Base-by-base conservation (phyloP, 2,888 invertebrate genomes). In the Synergus japonicus region DNA sequence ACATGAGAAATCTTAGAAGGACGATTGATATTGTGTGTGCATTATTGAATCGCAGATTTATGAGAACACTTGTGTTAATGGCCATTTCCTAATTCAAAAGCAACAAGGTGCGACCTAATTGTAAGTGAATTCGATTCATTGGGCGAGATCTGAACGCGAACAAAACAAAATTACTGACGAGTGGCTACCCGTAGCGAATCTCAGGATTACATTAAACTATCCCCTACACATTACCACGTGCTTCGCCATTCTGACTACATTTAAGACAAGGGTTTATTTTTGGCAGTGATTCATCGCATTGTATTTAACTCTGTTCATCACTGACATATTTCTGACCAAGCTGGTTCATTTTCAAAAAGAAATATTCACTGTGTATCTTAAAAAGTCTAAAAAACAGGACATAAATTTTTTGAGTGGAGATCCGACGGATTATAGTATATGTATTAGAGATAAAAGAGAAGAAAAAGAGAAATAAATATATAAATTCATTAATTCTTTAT, bases 181-280 rank as follows among this genome's bases (percentile, higher is more conserved):
- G 90, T 90, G 89, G 87, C 87, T 86, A 81, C 88, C 90, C 88
- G 85, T 87, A 78, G 89, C 87, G 89, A 90, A 89, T 89, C 85
- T 73, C 83, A 80, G 83, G 82, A 85, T 78, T 82, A 88, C 87
- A 89, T 88, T 86, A 86, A 88, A 87, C 82, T 76, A 84, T 82
- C 85, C 85, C 87, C 87, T 82, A 79, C 64, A 78, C 67, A 37
- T 54, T 73, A 64, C 60, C 78, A 80, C 69, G 46, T 65, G 69
- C 77, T 78, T 22, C 43, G n/a, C 15, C 37, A 73, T 37, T 37
- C 66, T 22, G 12, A 67, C 44, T 64, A n/a, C 9, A 63, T 43
- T 76, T 76, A 4, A n/a, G 15, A 49, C 69, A 85, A 83, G 85
- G 86, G 84, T 83, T 86, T 86, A 87, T 84, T 87, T 85, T 86